These are phyloP conservation scores for Pseudoips prasinana DNA, from an alignment of 2,888 invertebrate species.

Conservation along the genomic window DNA sequence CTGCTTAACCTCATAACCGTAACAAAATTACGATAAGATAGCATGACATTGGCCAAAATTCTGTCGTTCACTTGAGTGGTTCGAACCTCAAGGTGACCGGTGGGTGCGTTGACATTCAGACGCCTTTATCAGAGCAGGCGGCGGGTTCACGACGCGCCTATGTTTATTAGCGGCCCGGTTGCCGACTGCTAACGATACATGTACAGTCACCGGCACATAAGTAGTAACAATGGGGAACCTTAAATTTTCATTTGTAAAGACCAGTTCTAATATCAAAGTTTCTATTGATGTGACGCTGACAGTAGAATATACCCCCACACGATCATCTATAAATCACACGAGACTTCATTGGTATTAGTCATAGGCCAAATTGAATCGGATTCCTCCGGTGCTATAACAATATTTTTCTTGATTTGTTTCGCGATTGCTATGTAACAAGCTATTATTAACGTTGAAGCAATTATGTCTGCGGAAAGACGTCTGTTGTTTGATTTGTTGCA, in stretches of 20 bases:
- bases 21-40: constrained; percentile 46
- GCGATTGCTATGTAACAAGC: constrained; percentile 4
- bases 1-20: constrained; percentile 21
- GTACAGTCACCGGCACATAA: constrained; percentile 4
- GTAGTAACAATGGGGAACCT: too few relatives aligned
- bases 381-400: constrained; percentile 2
- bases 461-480: too few relatives aligned
- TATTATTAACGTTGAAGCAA: too few relatives aligned
- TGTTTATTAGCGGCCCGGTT: constrained; percentile 47
- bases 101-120: constrained; percentile 76
- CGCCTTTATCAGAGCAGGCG: constrained; percentile 61
- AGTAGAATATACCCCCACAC: too few relatives aligned
- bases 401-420: not conserved
- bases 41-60: constrained; percentile 65
- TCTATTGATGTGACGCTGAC: too few relatives aligned
- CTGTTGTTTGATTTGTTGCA: too few relatives aligned
- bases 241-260: not conserved
- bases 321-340: constrained; percentile 18
- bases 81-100: constrained; percentile 70
- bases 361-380: constrained; percentile 9
- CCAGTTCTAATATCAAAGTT: too few relatives aligned
- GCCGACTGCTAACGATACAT: constrained; percentile 29
- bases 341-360: constrained; percentile 8
- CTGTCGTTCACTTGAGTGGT: constrained; percentile 51
- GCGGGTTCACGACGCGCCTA: constrained; percentile 52